These are phyloP conservation scores for Ardeotis arabs DNA, from an alignment of 2,113 vertebrate species.

Conservation along the genomic window DNA sequence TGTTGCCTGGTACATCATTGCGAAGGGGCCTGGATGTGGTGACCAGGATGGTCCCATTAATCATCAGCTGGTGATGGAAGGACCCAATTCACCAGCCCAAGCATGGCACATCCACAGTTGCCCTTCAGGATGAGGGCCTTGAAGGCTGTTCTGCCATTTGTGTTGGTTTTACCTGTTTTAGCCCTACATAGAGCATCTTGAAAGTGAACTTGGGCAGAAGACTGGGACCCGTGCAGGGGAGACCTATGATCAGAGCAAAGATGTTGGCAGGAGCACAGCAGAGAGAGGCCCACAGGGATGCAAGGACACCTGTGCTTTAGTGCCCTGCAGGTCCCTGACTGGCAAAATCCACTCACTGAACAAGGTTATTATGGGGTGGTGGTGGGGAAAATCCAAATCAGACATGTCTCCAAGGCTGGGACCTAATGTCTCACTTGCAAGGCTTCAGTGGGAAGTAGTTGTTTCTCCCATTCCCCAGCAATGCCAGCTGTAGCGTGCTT, in stretches of 20 bases:
- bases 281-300: fast-evolving
- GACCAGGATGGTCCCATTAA: too few relatives aligned
- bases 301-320: fast-evolving
- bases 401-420: background rate
- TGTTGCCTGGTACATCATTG: too few relatives aligned
- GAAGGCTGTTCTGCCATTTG: background rate
- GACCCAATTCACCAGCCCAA: too few relatives aligned
- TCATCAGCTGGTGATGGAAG: too few relatives aligned
- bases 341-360: background rate
- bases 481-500: background rate
- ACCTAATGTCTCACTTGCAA: background rate
- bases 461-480: background rate
- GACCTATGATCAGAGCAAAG: background rate
- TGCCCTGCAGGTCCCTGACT: background rate
- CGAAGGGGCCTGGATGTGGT: too few relatives aligned
- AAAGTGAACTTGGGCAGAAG: background rate
- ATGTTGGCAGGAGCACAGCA: background rate
- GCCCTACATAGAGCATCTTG: background rate
- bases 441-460: background rate
- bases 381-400: background rate
- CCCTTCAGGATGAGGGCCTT: too few relatives aligned
- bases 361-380: background rate
- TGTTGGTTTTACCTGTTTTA: background rate
- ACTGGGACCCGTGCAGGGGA: background rate
- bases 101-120: too few relatives aligned